phyloP scores from a whole-genome alignment of 2,888 invertebrate species.

The Liodrosophila aerea region DNA sequence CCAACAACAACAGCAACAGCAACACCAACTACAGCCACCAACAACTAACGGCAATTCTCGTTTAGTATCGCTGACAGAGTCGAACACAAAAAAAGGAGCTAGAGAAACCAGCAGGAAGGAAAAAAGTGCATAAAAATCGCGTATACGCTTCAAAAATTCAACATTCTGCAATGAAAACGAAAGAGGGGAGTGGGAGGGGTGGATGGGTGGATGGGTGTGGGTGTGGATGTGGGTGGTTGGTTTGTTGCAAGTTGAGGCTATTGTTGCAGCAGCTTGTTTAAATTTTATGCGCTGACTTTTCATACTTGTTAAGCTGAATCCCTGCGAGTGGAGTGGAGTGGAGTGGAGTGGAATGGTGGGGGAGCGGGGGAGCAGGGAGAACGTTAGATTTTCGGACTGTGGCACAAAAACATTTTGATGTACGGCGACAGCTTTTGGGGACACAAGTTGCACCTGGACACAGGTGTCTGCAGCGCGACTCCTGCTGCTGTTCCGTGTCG shows the following conservation, averaged over 20 bases:
- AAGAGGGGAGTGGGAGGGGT: too few relatives aligned
- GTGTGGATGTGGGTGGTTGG: neutral
- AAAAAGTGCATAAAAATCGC: constrained; percentile 44
- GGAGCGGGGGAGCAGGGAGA: too few relatives aligned
- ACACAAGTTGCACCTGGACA: too few relatives aligned
- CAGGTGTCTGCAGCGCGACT: too few relatives aligned
- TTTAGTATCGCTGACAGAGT: constrained; percentile 12
- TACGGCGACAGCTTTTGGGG: too few relatives aligned
- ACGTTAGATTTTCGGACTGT: too few relatives aligned
- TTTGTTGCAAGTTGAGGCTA: constrained; percentile 1
- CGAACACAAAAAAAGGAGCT: constrained; percentile 11
- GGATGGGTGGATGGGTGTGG: neutral
- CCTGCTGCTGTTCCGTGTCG: too few relatives aligned
- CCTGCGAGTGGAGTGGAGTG: too few relatives aligned
- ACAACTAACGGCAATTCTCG: constrained; percentile 30
- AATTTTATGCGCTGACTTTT: constrained; percentile 52
- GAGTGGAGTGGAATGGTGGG: too few relatives aligned
- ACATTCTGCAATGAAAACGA: constrained; percentile 36
- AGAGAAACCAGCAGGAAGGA: too few relatives aligned
- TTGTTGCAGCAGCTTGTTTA: constrained; percentile 60
- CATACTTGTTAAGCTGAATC: constrained; percentile 34
- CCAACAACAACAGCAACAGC: constrained; percentile 9
- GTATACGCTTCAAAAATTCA: constrained; percentile 50
- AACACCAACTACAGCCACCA: too few relatives aligned
- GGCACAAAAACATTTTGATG: too few relatives aligned